Evolutionary conservation across 2,113 vertebrate genomes (phyloP).

Genomic region (Takifugu flavidus): DNA sequence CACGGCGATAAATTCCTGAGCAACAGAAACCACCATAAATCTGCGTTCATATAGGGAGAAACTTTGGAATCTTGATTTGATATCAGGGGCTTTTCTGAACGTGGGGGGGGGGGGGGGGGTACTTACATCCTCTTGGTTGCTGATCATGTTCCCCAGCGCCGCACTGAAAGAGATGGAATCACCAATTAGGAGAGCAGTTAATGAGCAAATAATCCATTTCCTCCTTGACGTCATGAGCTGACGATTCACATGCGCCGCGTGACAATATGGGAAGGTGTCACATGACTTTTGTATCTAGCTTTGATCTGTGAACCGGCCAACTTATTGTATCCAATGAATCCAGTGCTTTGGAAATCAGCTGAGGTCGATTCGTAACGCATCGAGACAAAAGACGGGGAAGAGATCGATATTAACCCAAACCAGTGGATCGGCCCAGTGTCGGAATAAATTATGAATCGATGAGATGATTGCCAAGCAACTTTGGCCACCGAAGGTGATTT

Average conservation of each 20-base stretch:
- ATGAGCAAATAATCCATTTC: background rate
- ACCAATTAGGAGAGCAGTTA: background rate
- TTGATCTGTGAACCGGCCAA: too few relatives aligned
- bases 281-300: background rate
- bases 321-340: too few relatives aligned
- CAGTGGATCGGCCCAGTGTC: too few relatives aligned
- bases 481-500: too few relatives aligned
- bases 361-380: background rate
- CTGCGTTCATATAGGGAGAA: background rate
- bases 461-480: too few relatives aligned
- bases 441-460: too few relatives aligned
- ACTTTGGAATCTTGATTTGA: background rate
- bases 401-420: too few relatives aligned
- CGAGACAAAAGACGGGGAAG: too few relatives aligned
- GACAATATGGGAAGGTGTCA: slow-evolving; percentile 9
- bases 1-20: slow-evolving; percentile 90
- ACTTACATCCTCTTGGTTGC: slow-evolving; percentile 86
- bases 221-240: slow-evolving; percentile 1
- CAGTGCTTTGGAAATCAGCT: background rate
- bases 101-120: background rate
- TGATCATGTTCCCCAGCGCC: slow-evolving; percentile 80
- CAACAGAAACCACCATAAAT: slow-evolving; percentile 1
- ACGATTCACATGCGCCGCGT: slow-evolving; percentile 14
- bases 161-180: slow-evolving; percentile 34
- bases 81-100: background rate